Percentiles rank a stretch among this genome's conserved stretches.
phyloP scores from a whole-genome alignment of 2,113 vertebrate species.

The Eurystomus gularis region DNA sequence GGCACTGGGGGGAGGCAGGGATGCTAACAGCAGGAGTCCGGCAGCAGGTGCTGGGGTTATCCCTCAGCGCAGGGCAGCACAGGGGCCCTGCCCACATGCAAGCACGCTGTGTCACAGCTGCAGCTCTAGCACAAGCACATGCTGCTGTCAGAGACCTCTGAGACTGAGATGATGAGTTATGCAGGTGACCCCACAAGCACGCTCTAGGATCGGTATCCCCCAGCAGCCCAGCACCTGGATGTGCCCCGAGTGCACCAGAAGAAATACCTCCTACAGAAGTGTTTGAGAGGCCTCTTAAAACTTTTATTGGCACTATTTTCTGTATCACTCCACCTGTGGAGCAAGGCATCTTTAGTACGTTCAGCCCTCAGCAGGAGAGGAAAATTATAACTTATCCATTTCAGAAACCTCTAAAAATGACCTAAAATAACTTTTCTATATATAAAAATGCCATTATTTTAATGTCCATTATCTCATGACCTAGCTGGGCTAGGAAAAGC shows the following conservation, averaged over 20 bases:
- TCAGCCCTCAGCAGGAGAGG: constrained; percentile 43
- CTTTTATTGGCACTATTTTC: constrained; percentile 58
- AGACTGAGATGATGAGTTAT: neutral
- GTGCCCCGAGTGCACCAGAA: neutral
- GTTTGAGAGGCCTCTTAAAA: constrained; percentile 46
- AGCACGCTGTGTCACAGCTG: neutral
- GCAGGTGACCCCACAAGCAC: neutral
- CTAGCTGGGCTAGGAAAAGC: constrained; percentile 55
- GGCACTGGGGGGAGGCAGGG: neutral
- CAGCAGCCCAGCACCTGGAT: neutral
- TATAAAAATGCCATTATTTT: constrained; percentile 61
- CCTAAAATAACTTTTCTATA: constrained; percentile 64
- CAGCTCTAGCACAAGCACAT: neutral
- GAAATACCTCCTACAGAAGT: constrained; percentile 29
- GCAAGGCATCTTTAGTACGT: constrained; percentile 7
- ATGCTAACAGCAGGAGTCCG: neutral
- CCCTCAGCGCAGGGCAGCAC: accelerated
- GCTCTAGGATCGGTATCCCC: neutral
- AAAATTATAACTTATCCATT: constrained; percentile 58
- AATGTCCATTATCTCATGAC: constrained; percentile 62
- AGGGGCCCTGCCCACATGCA: neutral
- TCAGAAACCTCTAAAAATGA: constrained; percentile 59
- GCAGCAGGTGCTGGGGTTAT: neutral
- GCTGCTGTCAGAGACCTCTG: neutral
- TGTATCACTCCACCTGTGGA: constrained; percentile 53